Evolutionary conservation across 2,888 invertebrate genomes (phyloP).

Genomic region (Sisyra terminalis): DNA sequence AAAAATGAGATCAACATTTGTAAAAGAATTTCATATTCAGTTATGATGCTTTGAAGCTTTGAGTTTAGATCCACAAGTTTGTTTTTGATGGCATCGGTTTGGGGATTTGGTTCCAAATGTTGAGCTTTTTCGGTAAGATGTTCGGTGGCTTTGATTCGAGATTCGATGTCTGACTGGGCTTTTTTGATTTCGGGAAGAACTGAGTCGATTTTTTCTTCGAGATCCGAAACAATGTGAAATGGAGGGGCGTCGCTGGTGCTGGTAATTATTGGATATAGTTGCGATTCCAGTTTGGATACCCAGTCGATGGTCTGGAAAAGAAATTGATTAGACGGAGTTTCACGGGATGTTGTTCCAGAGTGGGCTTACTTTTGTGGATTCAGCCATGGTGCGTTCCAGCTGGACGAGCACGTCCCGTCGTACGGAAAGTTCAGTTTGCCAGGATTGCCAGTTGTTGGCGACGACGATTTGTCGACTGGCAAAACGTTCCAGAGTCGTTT

Average conservation of each 20-base stretch:
- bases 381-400: constrained; percentile 38
- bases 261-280: constrained; percentile 59
- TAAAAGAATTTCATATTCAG: constrained; percentile 52
- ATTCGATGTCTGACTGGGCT: constrained; percentile 49
- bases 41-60: constrained; percentile 45
- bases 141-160: constrained; percentile 48
- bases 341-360: constrained; percentile 5
- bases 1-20: constrained; percentile 56
- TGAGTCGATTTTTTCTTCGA: constrained; percentile 36
- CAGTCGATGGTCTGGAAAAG: constrained; percentile 40
- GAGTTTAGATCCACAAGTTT: constrained; percentile 49
- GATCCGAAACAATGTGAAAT: constrained; percentile 33
- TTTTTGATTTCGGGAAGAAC: constrained; percentile 42
- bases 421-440: constrained; percentile 47
- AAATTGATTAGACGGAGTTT: constrained; percentile 10
- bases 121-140: constrained; percentile 41
- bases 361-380: constrained; percentile 43
- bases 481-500: constrained; percentile 49
- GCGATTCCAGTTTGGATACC: constrained; percentile 50
- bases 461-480: constrained; percentile 44
- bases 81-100: constrained; percentile 42
- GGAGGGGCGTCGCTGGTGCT: constrained; percentile 29
- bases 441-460: constrained; percentile 52
- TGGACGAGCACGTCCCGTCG: constrained; percentile 32
- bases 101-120: constrained; percentile 24